Evolutionary conservation across 2,888 invertebrate genomes (phyloP), one percentile per base, ranked within the genome.

Genomic region (Meta bourneti): DNA sequence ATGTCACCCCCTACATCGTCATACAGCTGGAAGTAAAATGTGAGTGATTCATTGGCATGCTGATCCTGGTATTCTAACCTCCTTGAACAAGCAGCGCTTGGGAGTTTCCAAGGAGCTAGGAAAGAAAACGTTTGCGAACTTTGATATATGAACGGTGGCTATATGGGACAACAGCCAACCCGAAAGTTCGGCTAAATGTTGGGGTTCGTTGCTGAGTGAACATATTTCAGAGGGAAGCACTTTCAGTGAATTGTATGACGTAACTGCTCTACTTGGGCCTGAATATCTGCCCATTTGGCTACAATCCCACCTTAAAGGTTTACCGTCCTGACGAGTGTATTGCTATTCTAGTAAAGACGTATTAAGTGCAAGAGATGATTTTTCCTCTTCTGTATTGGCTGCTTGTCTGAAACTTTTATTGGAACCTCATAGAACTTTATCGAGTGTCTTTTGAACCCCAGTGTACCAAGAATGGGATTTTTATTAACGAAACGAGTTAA

Each of bases 211-310:
- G 88, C 88, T 81, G 88, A 88, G 88, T 88, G 69, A 80, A 88
- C 80, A 88, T 80, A 88, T 88, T 80, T 88, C 19, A 48, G 72
- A 72, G 74, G 69, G 88, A 80, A 81, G 74, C 61, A 72, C 54
- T 80, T 81, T 89, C 80, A 13, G 49, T 79, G 72, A 81, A 88
- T 70, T 88, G 81, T 78, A 49, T 89, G 89, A 89, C 89, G 89
- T 89, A 89, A 83, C 70, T 75, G 72, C 48, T 83, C 82, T 77
- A 83, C 89, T 82, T 77, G 89, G 61, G 75, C 49, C 71, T 89
- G 89, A 89, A 78, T 75, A 48, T n/a, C 83, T 89, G 89, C 89
- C 85, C 88, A 88, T 80, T 88, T 88, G 88, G 88, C 88, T 71
- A 20, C 16, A 20, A 19, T 72, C 88, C 86, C 88, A 80, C 61